phyloP scores from a whole-genome alignment of 2,797 vertebrate genomes.

The Kryptopterus vitreolus region DNA sequence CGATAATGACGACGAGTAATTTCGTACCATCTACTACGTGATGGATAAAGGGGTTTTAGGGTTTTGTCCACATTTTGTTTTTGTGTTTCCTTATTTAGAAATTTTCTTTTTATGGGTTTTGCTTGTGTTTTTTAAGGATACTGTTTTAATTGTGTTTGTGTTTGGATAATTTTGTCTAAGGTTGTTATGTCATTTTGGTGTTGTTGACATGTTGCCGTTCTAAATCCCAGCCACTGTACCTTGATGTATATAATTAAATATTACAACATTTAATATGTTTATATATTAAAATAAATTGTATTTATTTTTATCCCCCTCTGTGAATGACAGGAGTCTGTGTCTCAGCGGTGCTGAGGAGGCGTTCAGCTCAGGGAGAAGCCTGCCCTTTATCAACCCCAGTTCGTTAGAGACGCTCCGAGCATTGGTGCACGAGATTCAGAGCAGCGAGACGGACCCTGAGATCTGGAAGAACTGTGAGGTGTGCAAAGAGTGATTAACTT shows the following conservation, averaged over 20 bases:
- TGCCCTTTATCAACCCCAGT: conserved; percentile 79
- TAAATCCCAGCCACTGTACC: not conserved
- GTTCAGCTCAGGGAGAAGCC: conserved; percentile 80
- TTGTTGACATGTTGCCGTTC: not conserved
- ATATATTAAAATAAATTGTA: too few species aligned
- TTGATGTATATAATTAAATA: too few species aligned
- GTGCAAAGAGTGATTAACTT: conserved; percentile 38
- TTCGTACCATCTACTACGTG: too few species aligned
- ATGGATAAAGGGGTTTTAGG: not conserved
- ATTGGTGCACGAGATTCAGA: conserved; percentile 84
- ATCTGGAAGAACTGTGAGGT: conserved; percentile 91
- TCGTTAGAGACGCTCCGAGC: conserved; percentile 79
- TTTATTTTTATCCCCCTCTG: not conserved
- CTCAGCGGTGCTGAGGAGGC: conserved; percentile 71
- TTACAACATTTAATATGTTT: too few species aligned
- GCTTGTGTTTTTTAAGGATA: not conserved
- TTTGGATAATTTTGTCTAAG: not conserved
- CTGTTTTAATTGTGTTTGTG: not conserved
- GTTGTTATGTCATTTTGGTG: not conserved
- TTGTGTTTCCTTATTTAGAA: not conserved
- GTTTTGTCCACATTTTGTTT: not conserved
- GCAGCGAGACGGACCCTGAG: conserved; percentile 77
- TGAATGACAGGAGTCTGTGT: conserved; percentile 69
- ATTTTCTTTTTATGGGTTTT: not conserved
- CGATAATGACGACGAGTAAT: too few species aligned